Percentiles rank a stretch among this genome's conserved stretches.
phyloP scores from a whole-genome alignment of 2,113 vertebrate species.

The Axis porcinus region DNA sequence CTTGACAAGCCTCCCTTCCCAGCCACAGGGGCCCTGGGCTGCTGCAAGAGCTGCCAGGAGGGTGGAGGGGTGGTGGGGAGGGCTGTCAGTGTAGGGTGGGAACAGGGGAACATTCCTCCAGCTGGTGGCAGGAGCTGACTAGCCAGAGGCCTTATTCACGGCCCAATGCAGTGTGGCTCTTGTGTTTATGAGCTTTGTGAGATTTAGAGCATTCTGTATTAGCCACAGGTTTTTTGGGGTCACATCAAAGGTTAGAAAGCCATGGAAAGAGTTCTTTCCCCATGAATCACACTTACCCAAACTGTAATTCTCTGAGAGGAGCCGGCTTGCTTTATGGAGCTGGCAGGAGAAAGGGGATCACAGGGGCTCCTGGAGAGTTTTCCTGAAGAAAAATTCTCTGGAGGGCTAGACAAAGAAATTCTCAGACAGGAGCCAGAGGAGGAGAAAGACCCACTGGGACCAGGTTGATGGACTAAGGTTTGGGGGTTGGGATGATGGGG shows the following conservation, averaged over 20 bases:
- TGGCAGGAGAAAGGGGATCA: slow-evolving; percentile 20
- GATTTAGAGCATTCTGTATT: slow-evolving; percentile 59
- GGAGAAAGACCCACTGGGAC: background rate
- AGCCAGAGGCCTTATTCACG: slow-evolving; percentile 54
- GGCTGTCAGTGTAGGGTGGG: background rate
- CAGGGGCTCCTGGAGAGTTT: background rate
- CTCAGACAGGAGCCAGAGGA: background rate
- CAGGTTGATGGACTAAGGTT: background rate
- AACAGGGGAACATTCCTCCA: background rate
- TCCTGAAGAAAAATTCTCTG: slow-evolving; percentile 35
- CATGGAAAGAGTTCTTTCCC: slow-evolving; percentile 70
- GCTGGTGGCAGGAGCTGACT: slow-evolving; percentile 22
- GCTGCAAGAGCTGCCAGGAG: background rate
- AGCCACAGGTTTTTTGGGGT: slow-evolving; percentile 68
- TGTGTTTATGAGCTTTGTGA: slow-evolving; percentile 57
- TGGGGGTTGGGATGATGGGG: background rate
- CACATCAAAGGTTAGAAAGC: slow-evolving; percentile 76
- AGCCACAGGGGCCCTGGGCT: background rate
- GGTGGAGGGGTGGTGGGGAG: background rate
- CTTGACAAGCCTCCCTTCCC: background rate
- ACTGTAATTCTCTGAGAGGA: slow-evolving; percentile 58
- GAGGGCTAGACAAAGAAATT: slow-evolving; percentile 50
- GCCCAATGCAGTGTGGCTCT: slow-evolving; percentile 12
- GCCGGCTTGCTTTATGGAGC: slow-evolving; percentile 51
- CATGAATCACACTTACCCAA: slow-evolving; percentile 68